These are phyloP conservation scores for Drosophila athabasca DNA, from an alignment of 1,140 invertebrate species.

Conservation along the genomic window DNA sequence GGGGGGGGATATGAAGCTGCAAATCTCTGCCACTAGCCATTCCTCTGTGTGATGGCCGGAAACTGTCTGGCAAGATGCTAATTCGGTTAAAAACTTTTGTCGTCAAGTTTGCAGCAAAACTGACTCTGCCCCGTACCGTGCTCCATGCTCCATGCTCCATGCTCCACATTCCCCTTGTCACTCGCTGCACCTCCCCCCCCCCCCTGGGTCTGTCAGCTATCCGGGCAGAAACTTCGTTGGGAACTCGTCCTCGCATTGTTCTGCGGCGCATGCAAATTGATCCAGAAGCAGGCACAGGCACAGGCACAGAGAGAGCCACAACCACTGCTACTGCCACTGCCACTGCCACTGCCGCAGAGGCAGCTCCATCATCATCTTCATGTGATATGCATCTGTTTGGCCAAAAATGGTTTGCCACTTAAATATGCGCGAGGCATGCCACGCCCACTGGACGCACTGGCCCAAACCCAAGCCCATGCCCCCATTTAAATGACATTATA, in stretches of 20 bases:
- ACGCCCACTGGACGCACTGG: neutral
- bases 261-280: constrained; percentile 72
- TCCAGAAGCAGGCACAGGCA: neutral
- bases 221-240: constrained; percentile 58
- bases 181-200: neutral
- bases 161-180: neutral
- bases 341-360: constrained; percentile 3
- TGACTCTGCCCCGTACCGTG: constrained; percentile 1
- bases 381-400: constrained; percentile 73
- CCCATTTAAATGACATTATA: constrained; percentile 10
- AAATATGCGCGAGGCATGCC: constrained; percentile 43
- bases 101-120: constrained; percentile 69
- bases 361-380: constrained; percentile 55
- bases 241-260: constrained; percentile 56
- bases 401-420: constrained; percentile 49
- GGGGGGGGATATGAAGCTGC: neutral
- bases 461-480: neutral
- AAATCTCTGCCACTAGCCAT: neutral
- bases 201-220: constrained; percentile 38
- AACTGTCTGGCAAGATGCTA: constrained; percentile 80
- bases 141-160: too few relatives aligned
- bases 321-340: neutral
- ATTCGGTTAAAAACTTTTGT: constrained; percentile 80
- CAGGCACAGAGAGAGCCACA: constrained; percentile 2
- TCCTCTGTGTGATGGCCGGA: constrained; percentile 49